Conservation (phyloP, 2,888 invertebrate genomes). For the Mamestra brassicae region DNA sequence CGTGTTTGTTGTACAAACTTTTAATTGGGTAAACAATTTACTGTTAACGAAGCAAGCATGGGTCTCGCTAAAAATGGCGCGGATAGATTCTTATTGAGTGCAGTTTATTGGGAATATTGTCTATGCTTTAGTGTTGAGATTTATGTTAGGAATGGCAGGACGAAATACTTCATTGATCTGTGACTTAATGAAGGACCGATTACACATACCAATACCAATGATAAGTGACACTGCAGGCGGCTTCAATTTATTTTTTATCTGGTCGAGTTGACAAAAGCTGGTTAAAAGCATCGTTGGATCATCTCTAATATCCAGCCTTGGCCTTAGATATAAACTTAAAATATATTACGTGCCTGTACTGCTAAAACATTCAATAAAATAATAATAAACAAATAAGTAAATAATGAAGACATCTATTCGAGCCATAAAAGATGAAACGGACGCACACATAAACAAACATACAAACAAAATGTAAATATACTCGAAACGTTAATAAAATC, state of each 20-base stretch:
- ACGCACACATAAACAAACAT: slow-evolving; percentile 6
- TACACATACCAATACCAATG: no score
- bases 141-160: background rate
- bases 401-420: slow-evolving; percentile 13
- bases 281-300: no score
- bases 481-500: slow-evolving; percentile 40
- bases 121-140: slow-evolving; percentile 7
- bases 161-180: background rate
- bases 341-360: background rate
- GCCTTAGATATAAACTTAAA: background rate
- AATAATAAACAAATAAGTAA: background rate
- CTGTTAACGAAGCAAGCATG: slow-evolving; percentile 78
- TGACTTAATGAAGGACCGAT: background rate
- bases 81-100: slow-evolving; percentile 68
- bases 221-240: no score
- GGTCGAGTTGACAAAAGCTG: no score
- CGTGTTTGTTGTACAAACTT: slow-evolving; percentile 80
- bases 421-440: slow-evolving; percentile 27
- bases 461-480: slow-evolving; percentile 39
- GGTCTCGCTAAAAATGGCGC: slow-evolving; percentile 69
- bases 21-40: slow-evolving; percentile 85
- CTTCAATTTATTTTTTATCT: no score
- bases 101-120: slow-evolving; percentile 45
- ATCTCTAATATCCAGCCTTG: no score
- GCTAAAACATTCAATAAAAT: background rate